phyloP scores from a whole-genome alignment of 2,113 vertebrate species.

The Heterocephalus glaber region DNA sequence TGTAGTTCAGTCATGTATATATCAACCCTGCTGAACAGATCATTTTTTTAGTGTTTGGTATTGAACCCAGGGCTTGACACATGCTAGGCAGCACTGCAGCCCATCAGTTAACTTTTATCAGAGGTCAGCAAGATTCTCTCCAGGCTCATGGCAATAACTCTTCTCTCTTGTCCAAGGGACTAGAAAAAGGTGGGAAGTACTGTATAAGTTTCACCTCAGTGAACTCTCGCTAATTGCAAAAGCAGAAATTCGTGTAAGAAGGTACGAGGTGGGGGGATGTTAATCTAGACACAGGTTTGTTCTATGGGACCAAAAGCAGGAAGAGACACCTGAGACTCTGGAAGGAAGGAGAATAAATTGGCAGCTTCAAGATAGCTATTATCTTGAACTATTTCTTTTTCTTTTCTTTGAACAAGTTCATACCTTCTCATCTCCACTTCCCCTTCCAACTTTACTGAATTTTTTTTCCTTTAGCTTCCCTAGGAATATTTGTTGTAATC shows the following conservation, averaged over 20 bases:
- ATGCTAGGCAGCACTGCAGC: neutral
- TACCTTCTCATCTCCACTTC: neutral
- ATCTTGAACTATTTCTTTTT: neutral
- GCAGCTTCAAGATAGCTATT: neutral
- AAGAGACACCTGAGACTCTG: neutral
- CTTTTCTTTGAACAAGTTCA: neutral
- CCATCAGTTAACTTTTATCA: neutral
- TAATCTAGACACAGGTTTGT: neutral
- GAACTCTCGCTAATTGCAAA: neutral
- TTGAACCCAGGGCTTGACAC: neutral
- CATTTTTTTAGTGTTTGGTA: neutral
- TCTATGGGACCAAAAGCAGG: neutral
- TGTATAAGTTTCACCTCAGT: constrained; percentile 4
- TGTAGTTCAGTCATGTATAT: neutral
- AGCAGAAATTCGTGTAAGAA: neutral
- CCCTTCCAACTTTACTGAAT: neutral
- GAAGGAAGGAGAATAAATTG: neutral
- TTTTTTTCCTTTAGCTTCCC: neutral
- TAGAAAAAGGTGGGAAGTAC: neutral
- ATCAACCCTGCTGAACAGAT: neutral
- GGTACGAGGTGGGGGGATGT: neutral
- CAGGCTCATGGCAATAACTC: neutral
- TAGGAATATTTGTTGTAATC: neutral
- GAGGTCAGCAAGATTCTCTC: neutral
- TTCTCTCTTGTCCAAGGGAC: neutral